Conservation (phyloP, 2,113 vertebrate species). For the Mormyrus lacerda region DNA sequence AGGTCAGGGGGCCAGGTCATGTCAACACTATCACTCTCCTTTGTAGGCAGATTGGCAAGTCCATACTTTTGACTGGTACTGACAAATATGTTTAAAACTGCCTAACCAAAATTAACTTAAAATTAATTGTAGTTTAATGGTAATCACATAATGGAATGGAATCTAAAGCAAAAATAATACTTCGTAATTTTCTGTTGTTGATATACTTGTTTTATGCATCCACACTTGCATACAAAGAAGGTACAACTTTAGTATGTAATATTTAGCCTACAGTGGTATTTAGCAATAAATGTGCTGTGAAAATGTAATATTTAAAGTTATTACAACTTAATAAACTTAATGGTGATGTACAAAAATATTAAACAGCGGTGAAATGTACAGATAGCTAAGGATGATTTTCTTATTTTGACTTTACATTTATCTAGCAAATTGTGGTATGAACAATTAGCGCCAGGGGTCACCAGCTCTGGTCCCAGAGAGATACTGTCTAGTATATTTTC, state of each 20-base stretch:
- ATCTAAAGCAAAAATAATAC: not conserved
- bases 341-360: not conserved
- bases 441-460: not conserved
- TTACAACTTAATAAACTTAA: not conserved
- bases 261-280: not conserved
- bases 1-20: not conserved
- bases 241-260: not conserved
- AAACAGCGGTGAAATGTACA: not conserved
- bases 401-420: not conserved
- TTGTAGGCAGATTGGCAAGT: not conserved
- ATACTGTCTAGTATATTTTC: too few species aligned
- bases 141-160: not conserved
- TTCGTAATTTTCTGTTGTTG: not conserved
- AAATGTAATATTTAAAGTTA: not conserved
- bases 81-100: not conserved
- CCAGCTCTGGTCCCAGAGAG: too few species aligned
- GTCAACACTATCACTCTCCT: not conserved
- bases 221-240: not conserved
- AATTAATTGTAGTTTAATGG: not conserved
- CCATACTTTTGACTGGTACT: not conserved
- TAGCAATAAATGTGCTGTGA: not conserved
- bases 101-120: not conserved
- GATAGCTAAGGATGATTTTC: not conserved
- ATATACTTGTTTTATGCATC: not conserved
- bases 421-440: not conserved